phyloP scores from a whole-genome alignment of 1,140 invertebrate species.

The Trichonephila clavata region DNA sequence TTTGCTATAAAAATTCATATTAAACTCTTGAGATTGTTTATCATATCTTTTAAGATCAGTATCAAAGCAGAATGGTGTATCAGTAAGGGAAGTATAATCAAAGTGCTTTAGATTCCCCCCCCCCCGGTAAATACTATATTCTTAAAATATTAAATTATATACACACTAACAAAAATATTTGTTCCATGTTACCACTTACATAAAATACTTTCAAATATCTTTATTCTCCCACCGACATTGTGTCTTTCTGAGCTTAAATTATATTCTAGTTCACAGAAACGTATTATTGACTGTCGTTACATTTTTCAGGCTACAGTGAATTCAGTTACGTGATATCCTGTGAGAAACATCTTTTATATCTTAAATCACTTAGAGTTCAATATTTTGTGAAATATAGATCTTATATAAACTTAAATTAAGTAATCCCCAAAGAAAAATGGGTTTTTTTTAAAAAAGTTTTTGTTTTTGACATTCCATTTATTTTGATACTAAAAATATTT shows the following conservation, averaged over 20 bases:
- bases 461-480: no score
- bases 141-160: background rate
- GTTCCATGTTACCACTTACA: background rate
- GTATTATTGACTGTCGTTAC: background rate
- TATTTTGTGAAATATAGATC: background rate
- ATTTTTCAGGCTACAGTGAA: background rate
- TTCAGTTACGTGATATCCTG: conserved; percentile 2
- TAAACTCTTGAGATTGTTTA: no score
- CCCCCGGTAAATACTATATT: background rate
- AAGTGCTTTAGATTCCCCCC: background rate
- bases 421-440: no score
- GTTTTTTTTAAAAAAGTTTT: no score
- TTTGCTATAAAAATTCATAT: no score
- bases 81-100: no score
- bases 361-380: background rate
- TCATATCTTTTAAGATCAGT: no score
- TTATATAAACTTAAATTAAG: no score
- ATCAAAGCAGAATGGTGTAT: no score
- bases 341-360: background rate
- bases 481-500: no score
- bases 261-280: background rate
- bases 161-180: background rate
- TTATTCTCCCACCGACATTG: background rate
- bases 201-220: background rate
- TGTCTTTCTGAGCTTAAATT: background rate